Conservation (phyloP, 1,140 invertebrate species). For the Panonychus citri region DNA sequence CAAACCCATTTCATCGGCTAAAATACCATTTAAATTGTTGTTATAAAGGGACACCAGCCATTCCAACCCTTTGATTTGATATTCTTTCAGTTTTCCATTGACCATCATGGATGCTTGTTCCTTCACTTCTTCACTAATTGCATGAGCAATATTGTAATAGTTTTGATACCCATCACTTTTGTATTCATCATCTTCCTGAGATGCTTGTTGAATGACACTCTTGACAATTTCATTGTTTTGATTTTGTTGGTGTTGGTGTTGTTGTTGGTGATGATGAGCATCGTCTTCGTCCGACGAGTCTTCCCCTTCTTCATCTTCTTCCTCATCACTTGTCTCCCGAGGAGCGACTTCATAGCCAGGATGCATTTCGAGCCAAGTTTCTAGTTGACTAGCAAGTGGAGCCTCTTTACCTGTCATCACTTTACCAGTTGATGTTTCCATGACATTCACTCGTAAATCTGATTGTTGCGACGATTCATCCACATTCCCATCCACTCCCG, state of each 20-base stretch:
- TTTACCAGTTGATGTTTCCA: constrained; percentile 59
- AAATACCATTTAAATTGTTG: constrained; percentile 85
- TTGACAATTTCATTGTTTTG: constrained; percentile 14
- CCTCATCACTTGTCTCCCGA: constrained; percentile 24
- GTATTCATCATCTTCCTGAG: constrained; percentile 83
- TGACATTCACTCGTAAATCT: constrained; percentile 53
- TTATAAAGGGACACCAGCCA: constrained; percentile 97
- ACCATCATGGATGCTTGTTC: constrained; percentile 81
- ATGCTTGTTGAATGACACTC: constrained; percentile 21
- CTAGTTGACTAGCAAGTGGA: constrained; percentile 62
- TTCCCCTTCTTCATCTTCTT: constrained; percentile 31
- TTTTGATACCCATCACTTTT: constrained; percentile 26
- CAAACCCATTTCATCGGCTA: constrained; percentile 93
- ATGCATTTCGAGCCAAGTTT: constrained; percentile 36
- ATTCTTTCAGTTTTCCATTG: constrained; percentile 80
- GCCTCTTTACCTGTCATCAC: constrained; percentile 65
- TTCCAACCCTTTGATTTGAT: constrained; percentile 87
- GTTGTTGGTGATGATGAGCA: constrained; percentile 34
- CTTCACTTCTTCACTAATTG: constrained; percentile 67
- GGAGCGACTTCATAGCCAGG: constrained; percentile 47
- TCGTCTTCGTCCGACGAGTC: constrained; percentile 21
- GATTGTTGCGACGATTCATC: constrained; percentile 43
- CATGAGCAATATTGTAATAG: constrained; percentile 69
- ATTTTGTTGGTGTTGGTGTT: constrained; percentile 29
- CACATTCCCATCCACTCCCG: constrained; percentile 6